Evolutionary conservation across 2,797 vertebrate species (phyloP), one percentile per base, ranked within the genome.

Genomic region (Semaprochilodus insignis): DNA sequence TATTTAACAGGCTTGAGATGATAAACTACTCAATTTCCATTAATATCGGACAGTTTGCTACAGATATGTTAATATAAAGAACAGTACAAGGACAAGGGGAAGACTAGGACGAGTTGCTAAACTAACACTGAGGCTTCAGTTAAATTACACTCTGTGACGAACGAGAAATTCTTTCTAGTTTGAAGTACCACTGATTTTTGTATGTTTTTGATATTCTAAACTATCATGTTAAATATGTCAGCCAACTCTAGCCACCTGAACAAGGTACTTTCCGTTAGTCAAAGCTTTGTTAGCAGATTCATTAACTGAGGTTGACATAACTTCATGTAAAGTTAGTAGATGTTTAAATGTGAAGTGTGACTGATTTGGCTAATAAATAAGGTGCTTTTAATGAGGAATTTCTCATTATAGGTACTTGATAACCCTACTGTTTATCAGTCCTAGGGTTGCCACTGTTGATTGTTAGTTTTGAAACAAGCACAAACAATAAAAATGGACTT

Each of bases 191-290:
- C 54, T 48, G 73, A 15, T 77, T 76, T 52, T 80, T 51, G 13
- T 80, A 71, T 27, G 16, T 19, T 80, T 48, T 34, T 25, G 23
- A 25, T 54, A 71, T 71, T 69, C 55, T 63, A 44, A 11, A 10
- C 36, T 23, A 21, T 44, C 6, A 4, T 34, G n/a, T 71, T 74
- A 75, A 74, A 69, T 81, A 83, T 86, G 81, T 84, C 85, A 81
- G 79, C 79, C 75, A 77, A 14, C 65, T 60, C 67, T 81, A 74
- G 82, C 63, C 67, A 79, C n/a, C 55, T 60, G 70, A 59, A 52
- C 57, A 57, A 6, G 81, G 83, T 86, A 81, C 83, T 81, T 67
- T 72, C 3, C 57, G 85, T 88, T 66, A 23, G 60, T 87, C 83
- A 79, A 52, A 72, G 69, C 69, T 31, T 31, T 16, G 15, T 71